phyloP scores from a whole-genome alignment of 2,888 invertebrate genomes.

The Plagiodera versicolora region DNA sequence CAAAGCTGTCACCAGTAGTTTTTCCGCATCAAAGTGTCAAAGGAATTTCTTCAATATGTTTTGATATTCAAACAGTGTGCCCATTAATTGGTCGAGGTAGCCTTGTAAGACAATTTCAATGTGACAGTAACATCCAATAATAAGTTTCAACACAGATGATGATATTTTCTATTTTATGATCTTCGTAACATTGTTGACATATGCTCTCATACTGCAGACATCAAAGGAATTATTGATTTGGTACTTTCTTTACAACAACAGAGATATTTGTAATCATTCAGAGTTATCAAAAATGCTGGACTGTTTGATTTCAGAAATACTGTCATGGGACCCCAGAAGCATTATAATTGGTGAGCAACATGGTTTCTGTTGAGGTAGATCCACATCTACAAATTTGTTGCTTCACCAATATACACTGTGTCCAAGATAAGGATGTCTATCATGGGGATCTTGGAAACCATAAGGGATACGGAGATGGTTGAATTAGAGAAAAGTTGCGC shows the following conservation, averaged over 20 bases:
- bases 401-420: slow-evolving; percentile 4
- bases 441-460: too few relatives aligned
- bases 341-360: slow-evolving; percentile 5
- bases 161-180: background rate
- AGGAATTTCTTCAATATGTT: too few relatives aligned
- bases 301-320: background rate
- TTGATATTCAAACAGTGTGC: too few relatives aligned
- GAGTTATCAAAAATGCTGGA: background rate
- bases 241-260: slow-evolving; percentile 2
- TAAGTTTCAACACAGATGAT: background rate
- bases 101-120: background rate
- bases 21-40: too few relatives aligned
- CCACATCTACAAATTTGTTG: slow-evolving; percentile 14
- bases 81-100: too few relatives aligned
- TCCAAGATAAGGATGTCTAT: too few relatives aligned
- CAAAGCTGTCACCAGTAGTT: background rate
- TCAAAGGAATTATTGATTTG: slow-evolving; percentile 2
- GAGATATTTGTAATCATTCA: background rate
- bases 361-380: slow-evolving; percentile 14
- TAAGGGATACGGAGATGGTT: too few relatives aligned
- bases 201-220: background rate
- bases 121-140: background rate
- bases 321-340: background rate
- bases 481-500: too few relatives aligned
- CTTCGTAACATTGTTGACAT: slow-evolving; percentile 1